These are phyloP conservation scores for Epinotia demarniana DNA, from an alignment of 2,888 invertebrate species.

Conservation along the genomic window DNA sequence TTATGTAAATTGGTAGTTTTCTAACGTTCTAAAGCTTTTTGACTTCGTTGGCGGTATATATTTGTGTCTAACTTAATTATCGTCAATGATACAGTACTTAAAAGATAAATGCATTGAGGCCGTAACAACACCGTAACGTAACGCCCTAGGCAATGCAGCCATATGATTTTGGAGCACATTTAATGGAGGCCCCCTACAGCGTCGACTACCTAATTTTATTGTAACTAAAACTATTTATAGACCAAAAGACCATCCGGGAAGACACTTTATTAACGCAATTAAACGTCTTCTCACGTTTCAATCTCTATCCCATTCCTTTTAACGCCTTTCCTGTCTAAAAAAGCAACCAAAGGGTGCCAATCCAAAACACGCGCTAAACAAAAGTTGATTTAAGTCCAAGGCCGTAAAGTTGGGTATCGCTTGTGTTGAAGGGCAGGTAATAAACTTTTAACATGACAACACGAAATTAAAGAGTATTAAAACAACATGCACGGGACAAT, in stretches of 20 bases:
- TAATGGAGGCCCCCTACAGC: neutral
- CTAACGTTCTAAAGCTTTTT: neutral
- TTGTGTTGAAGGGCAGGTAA: conserved; percentile 54
- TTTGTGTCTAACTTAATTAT: neutral
- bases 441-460: conserved; percentile 81
- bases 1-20: conserved; percentile 19
- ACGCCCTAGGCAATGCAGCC: neutral
- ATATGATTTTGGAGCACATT: neutral
- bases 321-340: conserved; percentile 72
- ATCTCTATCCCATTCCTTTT: conserved; percentile 66
- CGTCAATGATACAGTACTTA: neutral
- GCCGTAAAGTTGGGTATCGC: conserved; percentile 1
- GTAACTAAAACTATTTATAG: conserved; percentile 24
- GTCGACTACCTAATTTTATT: conserved; percentile 7
- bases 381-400: neutral
- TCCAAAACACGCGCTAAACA: neutral
- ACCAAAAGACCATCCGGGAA: conserved; percentile 45
- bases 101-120: neutral
- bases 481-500: conserved; percentile 80
- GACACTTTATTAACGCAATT: conserved; percentile 56
- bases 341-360: conserved; percentile 29
- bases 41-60: neutral
- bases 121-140: neutral
- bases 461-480: conserved; percentile 77
- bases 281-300: conserved; percentile 58